phyloP scores from a whole-genome alignment of 2,888 invertebrate genomes.

The Nephrotoma flavescens region DNA sequence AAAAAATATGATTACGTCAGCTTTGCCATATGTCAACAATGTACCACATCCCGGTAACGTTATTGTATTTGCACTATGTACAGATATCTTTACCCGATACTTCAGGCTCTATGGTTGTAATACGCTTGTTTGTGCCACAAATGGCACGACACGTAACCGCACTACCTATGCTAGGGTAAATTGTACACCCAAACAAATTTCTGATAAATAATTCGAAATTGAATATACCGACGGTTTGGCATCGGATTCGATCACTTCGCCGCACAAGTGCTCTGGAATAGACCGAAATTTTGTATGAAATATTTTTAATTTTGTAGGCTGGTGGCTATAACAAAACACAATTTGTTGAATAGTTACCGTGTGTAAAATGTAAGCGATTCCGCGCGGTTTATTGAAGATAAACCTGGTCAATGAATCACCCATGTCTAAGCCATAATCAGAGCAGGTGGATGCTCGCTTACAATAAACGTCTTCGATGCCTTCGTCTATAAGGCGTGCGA shows the following conservation, averaged over 20 bases:
- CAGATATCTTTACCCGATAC: constrained; percentile 80
- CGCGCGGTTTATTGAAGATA: constrained; percentile 19
- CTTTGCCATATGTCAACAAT: constrained; percentile 97
- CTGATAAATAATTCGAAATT: constrained; percentile 89
- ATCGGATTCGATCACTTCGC: constrained; percentile 93
- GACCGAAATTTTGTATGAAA: too few relatives aligned
- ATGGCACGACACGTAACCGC: constrained; percentile 99
- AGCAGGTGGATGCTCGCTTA: too few relatives aligned
- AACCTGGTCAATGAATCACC: too few relatives aligned
- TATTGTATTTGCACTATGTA: constrained; percentile 94
- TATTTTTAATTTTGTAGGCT: too few relatives aligned
- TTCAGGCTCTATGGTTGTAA: constrained; percentile 88
- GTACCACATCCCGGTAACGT: constrained; percentile 98
- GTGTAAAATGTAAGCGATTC: too few relatives aligned
- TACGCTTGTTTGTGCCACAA: constrained; percentile 82
- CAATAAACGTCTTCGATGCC: too few relatives aligned
- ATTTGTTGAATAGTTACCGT: too few relatives aligned
- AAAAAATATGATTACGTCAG: constrained; percentile 86
- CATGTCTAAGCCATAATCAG: too few relatives aligned
- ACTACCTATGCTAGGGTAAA: constrained; percentile 78
- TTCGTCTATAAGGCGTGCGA: too few relatives aligned
- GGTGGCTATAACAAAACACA: too few relatives aligned
- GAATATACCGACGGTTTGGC: constrained; percentile 94
- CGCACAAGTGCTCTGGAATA: constrained; percentile 88
- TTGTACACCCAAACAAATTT: constrained; percentile 71